phyloP scores from a whole-genome alignment of 2,797 vertebrate species.

The Acrossocheilus wenchowensis region DNA sequence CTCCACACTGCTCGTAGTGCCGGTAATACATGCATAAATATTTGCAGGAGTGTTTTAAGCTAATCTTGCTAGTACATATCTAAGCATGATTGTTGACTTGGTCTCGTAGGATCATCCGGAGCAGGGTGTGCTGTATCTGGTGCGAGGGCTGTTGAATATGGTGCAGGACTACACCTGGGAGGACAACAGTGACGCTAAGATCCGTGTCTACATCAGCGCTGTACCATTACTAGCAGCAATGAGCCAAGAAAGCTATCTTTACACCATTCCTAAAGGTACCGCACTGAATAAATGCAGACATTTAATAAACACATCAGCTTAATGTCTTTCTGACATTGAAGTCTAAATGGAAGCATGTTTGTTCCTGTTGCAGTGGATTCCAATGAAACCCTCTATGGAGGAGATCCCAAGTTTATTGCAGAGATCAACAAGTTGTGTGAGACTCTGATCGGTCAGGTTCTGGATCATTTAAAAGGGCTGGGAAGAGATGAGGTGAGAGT shows the following conservation, averaged over 20 bases:
- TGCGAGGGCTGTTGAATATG: slow-evolving; percentile 93
- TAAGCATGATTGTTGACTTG: slow-evolving; percentile 47
- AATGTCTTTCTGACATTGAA: not conserved
- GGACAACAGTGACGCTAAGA: slow-evolving; percentile 89
- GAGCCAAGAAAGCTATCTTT: slow-evolving; percentile 91
- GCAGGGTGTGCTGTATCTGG: slow-evolving; percentile 92
- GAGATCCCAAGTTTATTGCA: slow-evolving; percentile 92
- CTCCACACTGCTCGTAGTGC: slow-evolving; percentile 89
- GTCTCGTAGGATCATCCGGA: slow-evolving; percentile 91
- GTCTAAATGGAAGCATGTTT: not conserved
- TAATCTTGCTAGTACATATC: not conserved
- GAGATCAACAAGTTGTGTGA: slow-evolving; percentile 95
- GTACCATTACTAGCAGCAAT: slow-evolving; percentile 92
- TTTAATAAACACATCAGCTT: not conserved
- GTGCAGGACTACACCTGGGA: slow-evolving; percentile 99
- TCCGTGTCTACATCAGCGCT: slow-evolving; percentile 89
- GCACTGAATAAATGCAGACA: not conserved
- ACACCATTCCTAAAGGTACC: slow-evolving; percentile 92
- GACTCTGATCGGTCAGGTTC: slow-evolving; percentile 90
- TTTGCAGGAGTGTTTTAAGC: not conserved
- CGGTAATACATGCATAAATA: slow-evolving; percentile 77
- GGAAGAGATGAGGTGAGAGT: slow-evolving; percentile 89
- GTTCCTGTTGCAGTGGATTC: slow-evolving; percentile 85
- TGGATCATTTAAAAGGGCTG: slow-evolving; percentile 92
- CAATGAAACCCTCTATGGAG: slow-evolving; percentile 94